Conservation (phyloP, 2,113 vertebrate species). For the Menidia beryllina region DNA sequence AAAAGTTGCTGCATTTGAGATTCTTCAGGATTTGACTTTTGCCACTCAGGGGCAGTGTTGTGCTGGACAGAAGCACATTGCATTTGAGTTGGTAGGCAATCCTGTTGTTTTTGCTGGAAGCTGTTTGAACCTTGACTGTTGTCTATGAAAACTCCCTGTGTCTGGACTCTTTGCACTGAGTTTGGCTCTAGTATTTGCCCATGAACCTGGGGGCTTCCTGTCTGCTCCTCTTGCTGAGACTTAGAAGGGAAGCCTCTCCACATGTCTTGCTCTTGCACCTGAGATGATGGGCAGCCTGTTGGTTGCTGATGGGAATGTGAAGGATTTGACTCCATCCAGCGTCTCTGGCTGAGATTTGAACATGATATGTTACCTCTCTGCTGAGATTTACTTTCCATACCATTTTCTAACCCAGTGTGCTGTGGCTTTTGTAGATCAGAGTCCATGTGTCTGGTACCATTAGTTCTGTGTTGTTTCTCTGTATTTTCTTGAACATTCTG, state of each 20-base stretch:
- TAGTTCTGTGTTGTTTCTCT: conserved; percentile 46
- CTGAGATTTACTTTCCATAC: conserved; percentile 66
- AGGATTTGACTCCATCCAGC: conserved; percentile 87
- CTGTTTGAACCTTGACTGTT: conserved; percentile 59
- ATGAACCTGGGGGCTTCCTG: conserved; percentile 70
- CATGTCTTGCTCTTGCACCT: conserved; percentile 71
- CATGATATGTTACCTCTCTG: conserved; percentile 49
- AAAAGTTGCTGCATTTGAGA: conserved; percentile 66
- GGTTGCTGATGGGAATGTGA: conserved; percentile 69
- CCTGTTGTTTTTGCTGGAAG: conserved; percentile 71
- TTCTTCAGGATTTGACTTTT: conserved; percentile 70
- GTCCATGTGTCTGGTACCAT: conserved; percentile 41
- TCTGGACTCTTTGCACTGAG: conserved; percentile 72
- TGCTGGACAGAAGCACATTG: conserved; percentile 75
- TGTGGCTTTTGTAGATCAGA: conserved; percentile 44
- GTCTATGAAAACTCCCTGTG: conserved; percentile 73
- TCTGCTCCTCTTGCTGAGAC: conserved; percentile 72
- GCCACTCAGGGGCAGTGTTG: conserved; percentile 82
- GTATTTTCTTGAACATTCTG: conserved; percentile 61
- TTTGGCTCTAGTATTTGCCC: conserved; percentile 81
- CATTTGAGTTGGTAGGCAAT: conserved; percentile 51
- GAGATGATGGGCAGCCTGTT: conserved; percentile 59
- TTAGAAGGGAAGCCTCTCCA: conserved; percentile 78
- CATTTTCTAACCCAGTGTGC: conserved; percentile 69
- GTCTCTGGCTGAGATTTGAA: conserved; percentile 72